Evolutionary conservation across 2,797 vertebrate species (phyloP), one percentile per base, ranked within the genome.

Genomic region (Aldrovandia affinis): DNA sequence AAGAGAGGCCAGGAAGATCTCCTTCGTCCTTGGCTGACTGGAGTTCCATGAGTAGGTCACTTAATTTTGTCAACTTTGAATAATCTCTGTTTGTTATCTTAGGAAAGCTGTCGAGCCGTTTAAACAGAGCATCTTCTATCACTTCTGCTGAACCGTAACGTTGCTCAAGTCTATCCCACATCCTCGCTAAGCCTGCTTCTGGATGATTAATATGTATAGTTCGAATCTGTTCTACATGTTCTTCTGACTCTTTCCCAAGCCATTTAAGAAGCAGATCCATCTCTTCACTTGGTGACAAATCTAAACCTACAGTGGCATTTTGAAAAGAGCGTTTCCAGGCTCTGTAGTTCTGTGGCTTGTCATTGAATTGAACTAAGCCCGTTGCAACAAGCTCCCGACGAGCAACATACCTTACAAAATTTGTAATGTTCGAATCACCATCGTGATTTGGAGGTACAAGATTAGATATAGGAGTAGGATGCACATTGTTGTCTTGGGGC

Each of bases 201-300:
- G 85, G 85, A 3, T 25, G 65, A 7, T 88, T 86, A 10, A 89
- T 85, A 18, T 89, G 86, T 54, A 89, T 80, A 15, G 85, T 77
- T 81, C 88, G 88, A 57, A 90, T 88, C 7, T 84, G 78, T 22
- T 88, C 61, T 0, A 88, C 54, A 30, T 92, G 89, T 14, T 90
- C 88, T 47, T 85, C 82, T 15, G 88, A 89, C 15, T 88, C 86
- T 8, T 87, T 90, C 0, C 88, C 86, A 1, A 89, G 83, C 87
- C 89, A 90, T 47, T 91, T 92, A 0, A 86, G 1, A 20, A 91
- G 3, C 22, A 89, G 39, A 22, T 86, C 77, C 52, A 89, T 83
- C 22, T 86, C 85, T 28, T 89, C 87, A 77, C 81, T 86, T 0
- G 54, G 0, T 47, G 81, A 39, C 22, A 88, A 55, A 39, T 84